phyloP scores from a whole-genome alignment of 92 coral and sea anemone species.

The Siderastrea siderea region DNA sequence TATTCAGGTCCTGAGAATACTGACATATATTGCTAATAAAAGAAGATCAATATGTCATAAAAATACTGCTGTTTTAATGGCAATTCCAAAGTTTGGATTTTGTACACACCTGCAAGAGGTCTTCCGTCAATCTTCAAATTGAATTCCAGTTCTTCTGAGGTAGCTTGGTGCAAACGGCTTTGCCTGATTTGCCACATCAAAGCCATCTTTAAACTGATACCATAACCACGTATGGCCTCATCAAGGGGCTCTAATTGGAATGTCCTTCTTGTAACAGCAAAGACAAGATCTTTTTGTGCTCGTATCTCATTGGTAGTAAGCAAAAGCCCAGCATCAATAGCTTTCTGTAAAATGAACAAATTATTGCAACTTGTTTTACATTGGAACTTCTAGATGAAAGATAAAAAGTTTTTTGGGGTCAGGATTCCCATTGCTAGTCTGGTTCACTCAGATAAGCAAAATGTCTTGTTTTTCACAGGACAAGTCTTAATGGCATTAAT shows the following conservation, averaged over 20 bases:
- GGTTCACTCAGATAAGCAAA: not conserved
- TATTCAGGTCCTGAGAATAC: not conserved
- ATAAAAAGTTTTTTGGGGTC: not conserved
- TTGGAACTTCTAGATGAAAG: not conserved
- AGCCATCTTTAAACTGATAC: slow-evolving; percentile 24
- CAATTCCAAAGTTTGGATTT: not conserved
- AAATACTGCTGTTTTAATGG: not conserved
- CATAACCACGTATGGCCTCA: slow-evolving; percentile 48
- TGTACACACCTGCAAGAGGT: slow-evolving; percentile 59
- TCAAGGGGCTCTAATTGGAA: slow-evolving; percentile 51
- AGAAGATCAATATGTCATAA: no score
- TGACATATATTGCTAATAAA: no score
- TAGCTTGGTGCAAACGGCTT: slow-evolving; percentile 45
- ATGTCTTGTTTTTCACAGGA: no score
- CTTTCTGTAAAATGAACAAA: slow-evolving; percentile 30
- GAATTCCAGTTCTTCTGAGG: slow-evolving; percentile 34
- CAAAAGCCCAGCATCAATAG: slow-evolving; percentile 47
- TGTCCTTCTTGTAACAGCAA: slow-evolving; percentile 37
- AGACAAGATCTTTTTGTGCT: slow-evolving; percentile 60
- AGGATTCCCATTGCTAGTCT: no score
- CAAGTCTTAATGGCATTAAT: no score
- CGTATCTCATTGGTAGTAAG: slow-evolving; percentile 47
- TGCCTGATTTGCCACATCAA: slow-evolving; percentile 53
- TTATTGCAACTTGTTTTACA: not conserved
- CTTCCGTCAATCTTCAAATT: slow-evolving; percentile 62